These are phyloP conservation scores for Crematogaster levior DNA, from an alignment of 2,888 invertebrate species.

Conservation along the genomic window DNA sequence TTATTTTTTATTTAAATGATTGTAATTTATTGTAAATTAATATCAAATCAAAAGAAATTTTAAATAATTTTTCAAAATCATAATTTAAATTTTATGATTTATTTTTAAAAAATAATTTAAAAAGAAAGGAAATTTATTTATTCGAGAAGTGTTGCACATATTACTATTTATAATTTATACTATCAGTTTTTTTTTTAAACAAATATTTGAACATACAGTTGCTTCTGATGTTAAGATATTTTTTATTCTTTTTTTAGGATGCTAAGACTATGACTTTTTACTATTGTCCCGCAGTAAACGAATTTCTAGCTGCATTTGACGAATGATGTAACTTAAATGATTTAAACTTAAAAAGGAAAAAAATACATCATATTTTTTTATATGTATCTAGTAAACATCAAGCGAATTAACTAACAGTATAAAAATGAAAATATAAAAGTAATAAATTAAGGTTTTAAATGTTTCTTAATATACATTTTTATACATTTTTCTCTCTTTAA, in stretches of 20 bases:
- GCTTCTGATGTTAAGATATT: background rate
- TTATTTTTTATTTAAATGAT: background rate
- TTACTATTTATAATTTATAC: background rate
- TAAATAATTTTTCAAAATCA: background rate
- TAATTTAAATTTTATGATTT: no score
- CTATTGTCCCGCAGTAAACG: conserved; percentile 72
- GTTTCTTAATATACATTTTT: no score
- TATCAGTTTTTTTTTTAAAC: conserved; percentile 3
- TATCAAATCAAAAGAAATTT: conserved; percentile 3
- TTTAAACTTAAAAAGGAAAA: background rate
- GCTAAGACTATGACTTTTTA: conserved; percentile 63
- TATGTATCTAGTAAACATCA: no score
- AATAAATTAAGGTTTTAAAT: no score
- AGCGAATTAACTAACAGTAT: no score
- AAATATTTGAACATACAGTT: background rate
- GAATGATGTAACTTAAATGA: conserved; percentile 7
- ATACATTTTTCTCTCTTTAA: no score
- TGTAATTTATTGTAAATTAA: background rate
- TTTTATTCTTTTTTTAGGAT: conserved; percentile 63
- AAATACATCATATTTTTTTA: background rate
- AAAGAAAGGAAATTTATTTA: background rate
- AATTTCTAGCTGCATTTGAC: conserved; percentile 65
- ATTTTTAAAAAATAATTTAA: background rate
- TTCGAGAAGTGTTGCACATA: conserved; percentile 5
- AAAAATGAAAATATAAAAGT: no score